These are phyloP conservation scores for Cantharis rufa DNA, from an alignment of 2,888 invertebrate species.

Conservation along the genomic window DNA sequence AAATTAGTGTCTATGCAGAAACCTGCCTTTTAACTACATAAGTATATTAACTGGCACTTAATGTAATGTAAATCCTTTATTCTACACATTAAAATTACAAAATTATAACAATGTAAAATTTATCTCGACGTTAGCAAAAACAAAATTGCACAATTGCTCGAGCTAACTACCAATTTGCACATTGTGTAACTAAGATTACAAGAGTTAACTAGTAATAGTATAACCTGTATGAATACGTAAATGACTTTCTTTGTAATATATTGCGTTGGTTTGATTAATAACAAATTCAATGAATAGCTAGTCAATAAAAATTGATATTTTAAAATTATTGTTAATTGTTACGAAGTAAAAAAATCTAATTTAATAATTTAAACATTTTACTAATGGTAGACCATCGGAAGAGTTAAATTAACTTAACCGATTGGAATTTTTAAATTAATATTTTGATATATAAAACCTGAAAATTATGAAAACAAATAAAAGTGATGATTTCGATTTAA, in stretches of 20 bases:
- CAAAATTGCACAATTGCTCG: background rate
- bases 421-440: background rate
- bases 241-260: background rate
- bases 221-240: background rate
- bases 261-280: background rate
- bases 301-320: background rate
- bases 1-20: no score
- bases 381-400: no score
- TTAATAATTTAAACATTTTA: background rate
- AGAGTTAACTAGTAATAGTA: slow-evolving; percentile 1
- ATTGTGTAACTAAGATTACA: slow-evolving; percentile 14
- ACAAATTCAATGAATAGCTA: background rate
- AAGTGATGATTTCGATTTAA: background rate
- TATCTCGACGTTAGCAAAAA: background rate
- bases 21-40: no score
- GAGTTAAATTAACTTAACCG: background rate
- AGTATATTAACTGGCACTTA: no score
- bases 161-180: slow-evolving; percentile 10
- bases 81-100: background rate
- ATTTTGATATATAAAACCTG: background rate
- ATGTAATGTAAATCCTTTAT: background rate
- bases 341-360: background rate
- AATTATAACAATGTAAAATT: background rate
- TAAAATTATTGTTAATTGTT: no score
- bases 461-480: background rate